Conservation (phyloP, 2,113 vertebrate species). For the Macrotis lagotis region DNA sequence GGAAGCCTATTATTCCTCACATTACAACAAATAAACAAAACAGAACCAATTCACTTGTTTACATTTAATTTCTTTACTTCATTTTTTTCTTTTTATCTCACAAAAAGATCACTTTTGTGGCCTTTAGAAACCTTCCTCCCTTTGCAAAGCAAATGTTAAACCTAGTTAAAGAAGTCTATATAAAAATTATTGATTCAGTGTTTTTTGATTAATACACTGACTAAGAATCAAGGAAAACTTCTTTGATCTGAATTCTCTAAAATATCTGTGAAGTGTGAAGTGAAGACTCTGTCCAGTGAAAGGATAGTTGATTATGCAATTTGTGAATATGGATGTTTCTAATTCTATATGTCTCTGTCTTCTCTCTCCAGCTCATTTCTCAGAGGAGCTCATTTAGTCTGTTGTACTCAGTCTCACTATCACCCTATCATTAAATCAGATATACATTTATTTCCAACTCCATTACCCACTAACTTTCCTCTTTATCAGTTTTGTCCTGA, state of each 20-base stretch:
- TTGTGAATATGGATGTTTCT: not conserved
- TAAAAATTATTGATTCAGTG: not conserved
- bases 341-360: not conserved
- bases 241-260: not conserved
- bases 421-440: not conserved
- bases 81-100: not conserved
- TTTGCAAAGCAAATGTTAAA: not conserved
- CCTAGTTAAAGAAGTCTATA: not conserved
- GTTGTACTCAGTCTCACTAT: not conserved
- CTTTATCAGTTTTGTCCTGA: not conserved
- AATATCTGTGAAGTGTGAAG: not conserved
- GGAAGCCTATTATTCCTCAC: accelerated
- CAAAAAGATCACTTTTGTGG: not conserved
- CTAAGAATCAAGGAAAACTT: not conserved
- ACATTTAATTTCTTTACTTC: not conserved
- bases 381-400: not conserved
- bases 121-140: not conserved
- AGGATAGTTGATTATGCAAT: not conserved
- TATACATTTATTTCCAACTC: too few relatives aligned
- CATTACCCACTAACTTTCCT: not conserved
- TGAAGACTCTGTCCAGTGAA: not conserved
- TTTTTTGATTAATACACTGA: not conserved
- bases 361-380: not conserved
- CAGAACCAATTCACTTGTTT: not conserved
- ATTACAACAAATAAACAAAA: not conserved